Evolutionary conservation across 2,888 invertebrate genomes (phyloP).

Genomic region (Drosophila atripex): DNA sequence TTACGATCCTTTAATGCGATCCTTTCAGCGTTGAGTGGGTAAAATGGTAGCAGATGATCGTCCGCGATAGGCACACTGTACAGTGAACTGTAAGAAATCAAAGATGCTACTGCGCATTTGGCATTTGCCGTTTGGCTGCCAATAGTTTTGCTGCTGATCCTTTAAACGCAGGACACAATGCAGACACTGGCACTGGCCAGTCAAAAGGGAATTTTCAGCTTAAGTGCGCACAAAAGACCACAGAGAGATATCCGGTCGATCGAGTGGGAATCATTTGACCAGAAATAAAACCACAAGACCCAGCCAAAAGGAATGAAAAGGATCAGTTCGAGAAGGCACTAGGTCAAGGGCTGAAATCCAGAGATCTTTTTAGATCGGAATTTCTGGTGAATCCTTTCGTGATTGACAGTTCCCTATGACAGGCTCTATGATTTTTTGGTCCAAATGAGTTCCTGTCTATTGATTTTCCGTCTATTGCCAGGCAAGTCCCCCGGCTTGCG

Average conservation of each 20-base stretch:
- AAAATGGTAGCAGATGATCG: conserved; percentile 34
- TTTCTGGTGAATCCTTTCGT: conserved; percentile 55
- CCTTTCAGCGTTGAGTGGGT: not conserved
- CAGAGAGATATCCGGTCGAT: conserved; percentile 60
- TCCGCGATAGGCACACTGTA: conserved; percentile 19
- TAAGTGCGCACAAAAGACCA: conserved; percentile 55
- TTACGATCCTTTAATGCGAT: conserved; percentile 53
- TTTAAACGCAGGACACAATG: conserved; percentile 63
- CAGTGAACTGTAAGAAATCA: conserved; percentile 75
- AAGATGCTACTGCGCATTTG: conserved; percentile 74
- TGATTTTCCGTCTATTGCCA: conserved; percentile 17
- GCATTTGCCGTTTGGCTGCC: conserved; percentile 13
- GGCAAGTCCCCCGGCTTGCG: conserved; percentile 16
- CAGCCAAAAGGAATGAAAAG: conserved; percentile 26
- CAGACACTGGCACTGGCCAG: conserved; percentile 50
- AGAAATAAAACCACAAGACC: conserved; percentile 79
- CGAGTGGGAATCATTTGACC: conserved; percentile 74
- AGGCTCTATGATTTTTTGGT: not conserved
- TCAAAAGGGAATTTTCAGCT: conserved; percentile 72
- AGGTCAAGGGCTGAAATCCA: conserved; percentile 56
- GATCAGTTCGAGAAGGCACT: conserved; percentile 53
- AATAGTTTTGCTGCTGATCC: conserved; percentile 50
- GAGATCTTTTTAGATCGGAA: conserved; percentile 41
- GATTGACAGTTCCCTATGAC: conserved; percentile 75
- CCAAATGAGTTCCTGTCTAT: conserved; percentile 7